Evolutionary conservation across 2,888 invertebrate species (phyloP).

Genomic region (Pseudolycoriella hygida): DNA sequence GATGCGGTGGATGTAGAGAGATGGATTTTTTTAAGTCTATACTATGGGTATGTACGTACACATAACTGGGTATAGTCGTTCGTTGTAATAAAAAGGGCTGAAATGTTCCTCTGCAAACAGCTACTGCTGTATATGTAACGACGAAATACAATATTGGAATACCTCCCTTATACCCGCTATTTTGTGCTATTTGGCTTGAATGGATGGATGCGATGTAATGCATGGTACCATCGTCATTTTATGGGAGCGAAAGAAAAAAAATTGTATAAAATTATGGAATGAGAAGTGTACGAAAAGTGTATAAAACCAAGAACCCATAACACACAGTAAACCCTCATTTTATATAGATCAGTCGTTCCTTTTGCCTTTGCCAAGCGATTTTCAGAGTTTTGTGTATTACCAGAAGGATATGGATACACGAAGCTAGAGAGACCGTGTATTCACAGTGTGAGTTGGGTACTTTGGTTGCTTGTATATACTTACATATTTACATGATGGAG

Average conservation of each 20-base stretch:
- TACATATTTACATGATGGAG: not conserved
- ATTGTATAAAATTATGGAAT: not conserved
- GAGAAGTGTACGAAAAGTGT: not conserved
- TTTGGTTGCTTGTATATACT: too few species aligned
- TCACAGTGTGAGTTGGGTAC: not conserved
- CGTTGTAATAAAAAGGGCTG: too few species aligned
- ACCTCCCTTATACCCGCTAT: not conserved
- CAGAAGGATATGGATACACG: slow-evolving; percentile 1
- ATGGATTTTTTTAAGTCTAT: not conserved
- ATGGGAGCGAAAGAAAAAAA: not conserved
- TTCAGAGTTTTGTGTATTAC: not conserved
- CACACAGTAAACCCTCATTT: not conserved
- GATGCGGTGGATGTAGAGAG: not conserved
- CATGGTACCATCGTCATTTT: not conserved
- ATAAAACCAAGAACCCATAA: not conserved
- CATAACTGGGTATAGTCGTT: too few species aligned
- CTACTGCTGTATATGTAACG: not conserved
- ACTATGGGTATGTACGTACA: too few species aligned
- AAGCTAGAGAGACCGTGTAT: not conserved
- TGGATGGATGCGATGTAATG: slow-evolving; percentile 3
- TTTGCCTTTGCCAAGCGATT: slow-evolving; percentile 2
- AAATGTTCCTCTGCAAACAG: too few species aligned
- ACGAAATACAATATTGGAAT: too few species aligned
- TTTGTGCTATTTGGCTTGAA: slow-evolving; percentile 1
- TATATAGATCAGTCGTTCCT: slow-evolving; percentile 1